Evolutionary conservation across 2,797 vertebrate genomes (phyloP).

Genomic region (Trachurus trachurus): DNA sequence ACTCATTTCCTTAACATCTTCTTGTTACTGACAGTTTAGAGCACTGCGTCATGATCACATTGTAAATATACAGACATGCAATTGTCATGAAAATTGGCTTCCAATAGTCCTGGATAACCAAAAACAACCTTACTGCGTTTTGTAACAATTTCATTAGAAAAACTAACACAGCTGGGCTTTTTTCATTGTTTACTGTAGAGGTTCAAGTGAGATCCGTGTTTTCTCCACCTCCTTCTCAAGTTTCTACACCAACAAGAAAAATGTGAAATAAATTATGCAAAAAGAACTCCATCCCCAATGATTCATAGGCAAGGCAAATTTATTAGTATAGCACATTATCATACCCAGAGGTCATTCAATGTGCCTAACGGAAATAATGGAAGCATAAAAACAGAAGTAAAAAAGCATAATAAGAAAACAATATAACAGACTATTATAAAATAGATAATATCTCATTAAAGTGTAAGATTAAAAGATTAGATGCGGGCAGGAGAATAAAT

Average conservation of each 20-base stretch:
- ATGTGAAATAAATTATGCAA: constrained; percentile 12
- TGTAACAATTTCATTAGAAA: constrained; percentile 25
- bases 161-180: background rate
- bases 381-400: too few relatives aligned
- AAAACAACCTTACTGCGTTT: constrained; percentile 8
- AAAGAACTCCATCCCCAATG: background rate
- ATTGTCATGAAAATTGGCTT: constrained; percentile 5
- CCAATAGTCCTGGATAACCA: constrained; percentile 12
- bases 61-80: constrained; percentile 2
- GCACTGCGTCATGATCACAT: background rate
- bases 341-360: too few relatives aligned
- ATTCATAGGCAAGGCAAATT: background rate
- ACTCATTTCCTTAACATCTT: constrained; percentile 18
- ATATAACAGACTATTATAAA: too few relatives aligned
- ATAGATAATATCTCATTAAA: too few relatives aligned
- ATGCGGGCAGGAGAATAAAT: too few relatives aligned
- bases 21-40: constrained; percentile 6
- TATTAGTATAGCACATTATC: too few relatives aligned
- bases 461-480: too few relatives aligned
- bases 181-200: background rate
- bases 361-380: too few relatives aligned
- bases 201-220: background rate
- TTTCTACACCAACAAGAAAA: constrained; percentile 5
- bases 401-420: too few relatives aligned
- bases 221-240: background rate